Evolutionary conservation across 64 coral and sea anemone genomes (phyloP).

Genomic region (Hydrozoanthus tunicans): DNA sequence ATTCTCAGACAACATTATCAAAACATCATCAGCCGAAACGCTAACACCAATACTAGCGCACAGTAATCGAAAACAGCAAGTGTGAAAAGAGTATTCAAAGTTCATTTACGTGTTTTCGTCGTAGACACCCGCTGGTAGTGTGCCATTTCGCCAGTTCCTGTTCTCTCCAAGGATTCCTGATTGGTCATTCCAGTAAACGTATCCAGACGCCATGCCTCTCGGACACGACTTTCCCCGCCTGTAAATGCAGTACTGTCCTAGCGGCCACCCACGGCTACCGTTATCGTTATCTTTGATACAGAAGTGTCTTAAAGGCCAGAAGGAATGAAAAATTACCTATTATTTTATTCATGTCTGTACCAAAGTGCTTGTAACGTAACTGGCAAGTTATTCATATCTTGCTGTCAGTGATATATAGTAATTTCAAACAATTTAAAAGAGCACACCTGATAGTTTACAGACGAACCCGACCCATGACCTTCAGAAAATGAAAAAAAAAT

Average conservation of each 20-base stretch:
- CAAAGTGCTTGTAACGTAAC: no score
- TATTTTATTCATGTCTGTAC: no score
- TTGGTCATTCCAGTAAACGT: slow-evolving; percentile 66
- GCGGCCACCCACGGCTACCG: slow-evolving; percentile 32
- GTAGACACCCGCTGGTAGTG: slow-evolving; percentile 56
- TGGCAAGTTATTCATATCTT: no score
- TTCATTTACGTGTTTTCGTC: slow-evolving; percentile 60
- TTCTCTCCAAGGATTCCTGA: slow-evolving; percentile 18
- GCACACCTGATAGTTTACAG: no score
- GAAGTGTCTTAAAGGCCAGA: slow-evolving; percentile 23
- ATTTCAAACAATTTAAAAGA: no score
- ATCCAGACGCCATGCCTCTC: slow-evolving; percentile 39
- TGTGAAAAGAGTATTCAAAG: no score
- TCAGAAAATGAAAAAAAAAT: no score
- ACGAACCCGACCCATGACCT: no score
- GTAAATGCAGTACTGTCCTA: slow-evolving; percentile 75
- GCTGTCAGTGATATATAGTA: no score
- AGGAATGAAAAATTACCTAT: background rate
- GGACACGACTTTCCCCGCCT: slow-evolving; percentile 22
- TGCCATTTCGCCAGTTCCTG: slow-evolving; percentile 42
- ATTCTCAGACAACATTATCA: no score
- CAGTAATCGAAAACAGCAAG: background rate
- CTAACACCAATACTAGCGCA: background rate
- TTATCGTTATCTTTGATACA: slow-evolving; percentile 62
- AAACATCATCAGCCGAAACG: background rate